Evolutionary conservation across 23 tunicate species (phyloP).

Genomic region (Ciona savignyi): DNA sequence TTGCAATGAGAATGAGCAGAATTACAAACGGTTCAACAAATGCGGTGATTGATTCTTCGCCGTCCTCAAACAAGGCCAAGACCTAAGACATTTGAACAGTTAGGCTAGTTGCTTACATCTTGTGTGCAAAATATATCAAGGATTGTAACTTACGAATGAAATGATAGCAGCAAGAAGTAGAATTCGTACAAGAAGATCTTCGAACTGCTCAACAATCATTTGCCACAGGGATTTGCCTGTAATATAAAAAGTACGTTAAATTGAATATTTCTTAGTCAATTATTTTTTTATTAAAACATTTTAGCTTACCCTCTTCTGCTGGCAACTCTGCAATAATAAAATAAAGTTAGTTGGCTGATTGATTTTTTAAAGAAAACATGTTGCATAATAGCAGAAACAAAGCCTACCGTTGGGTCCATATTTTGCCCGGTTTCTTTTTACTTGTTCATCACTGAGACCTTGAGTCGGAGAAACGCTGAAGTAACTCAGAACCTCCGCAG

Average conservation of each 20-base stretch:
- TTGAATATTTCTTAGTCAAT: background rate
- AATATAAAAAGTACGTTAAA: too few relatives aligned
- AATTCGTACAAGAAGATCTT: slow-evolving; percentile 95
- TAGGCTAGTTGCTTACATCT: too few relatives aligned
- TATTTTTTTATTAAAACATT: background rate
- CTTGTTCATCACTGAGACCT: slow-evolving; percentile 56
- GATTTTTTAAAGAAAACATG: background rate
- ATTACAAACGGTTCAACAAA: slow-evolving; percentile 97
- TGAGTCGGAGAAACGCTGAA: slow-evolving; percentile 42
- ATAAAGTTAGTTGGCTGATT: background rate
- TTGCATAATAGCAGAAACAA: background rate
- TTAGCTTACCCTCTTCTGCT: slow-evolving; percentile 48
- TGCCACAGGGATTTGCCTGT: slow-evolving; percentile 56
- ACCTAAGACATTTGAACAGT: slow-evolving; percentile 37
- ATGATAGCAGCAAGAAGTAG: slow-evolving; percentile 95
- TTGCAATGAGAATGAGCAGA: slow-evolving; percentile 88
- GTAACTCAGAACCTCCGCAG: slow-evolving; percentile 52
- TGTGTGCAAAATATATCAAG: too few relatives aligned
- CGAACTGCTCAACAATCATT: slow-evolving; percentile 88
- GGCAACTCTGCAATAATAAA: slow-evolving; percentile 49
- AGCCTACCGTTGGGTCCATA: slow-evolving; percentile 74
- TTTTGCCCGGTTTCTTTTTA: slow-evolving; percentile 48
- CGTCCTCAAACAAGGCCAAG: slow-evolving; percentile 97
- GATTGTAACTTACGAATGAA: slow-evolving; percentile 86
- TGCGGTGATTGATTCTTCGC: slow-evolving; percentile 94